Evolutionary conservation across 2,113 vertebrate genomes (phyloP), one percentile per base, ranked within the genome.

Genomic region (Syngnathus typhle): DNA sequence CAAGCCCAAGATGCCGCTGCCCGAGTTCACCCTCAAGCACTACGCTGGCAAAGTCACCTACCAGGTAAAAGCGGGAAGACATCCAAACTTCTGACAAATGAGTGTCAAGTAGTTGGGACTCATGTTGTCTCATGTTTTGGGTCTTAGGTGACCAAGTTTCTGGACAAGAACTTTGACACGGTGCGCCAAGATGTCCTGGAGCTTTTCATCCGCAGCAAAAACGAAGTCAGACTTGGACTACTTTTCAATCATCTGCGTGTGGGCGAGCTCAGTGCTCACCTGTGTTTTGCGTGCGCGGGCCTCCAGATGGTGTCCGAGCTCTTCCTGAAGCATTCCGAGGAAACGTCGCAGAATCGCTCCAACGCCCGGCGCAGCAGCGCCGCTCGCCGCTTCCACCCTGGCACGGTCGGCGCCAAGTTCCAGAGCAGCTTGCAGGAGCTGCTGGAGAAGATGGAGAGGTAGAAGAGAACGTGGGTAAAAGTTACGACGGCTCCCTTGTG

Each of bases 1-100:
- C 9, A 98, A 95, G 84, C 97, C 96, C 15, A 99, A 98, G 91
- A 96, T 98, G 97, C 96, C 97, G 0, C 91, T 95, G 75, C 97
- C 97, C 0, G 95, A 99, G 85, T 99, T 99, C 84, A 94, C 94
- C 78, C 91, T 99, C 80, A 97, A 93, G 82, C 97, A 99, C 87
- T 99, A 94, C 0, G 97, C 97, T 1, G 97, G 97, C 75, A 98
- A 92, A 75, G 96, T 99, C 78, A 95, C 95, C 66, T 99, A 99
- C 73, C 96, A 99, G 95, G 97, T 95, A 71, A 32, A 41, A 41
- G 39, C 6, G 6, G 39, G 9, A 9, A 41, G 39, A 41, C 39
- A 41, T 32, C 27, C 27, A 32, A 32, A 32, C 3, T 32, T 32
- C 27, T 3, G 2, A 32, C 27, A 32, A 32, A 32, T 32, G 27